Evolutionary conservation across 2,797 vertebrate genomes (phyloP).

Genomic region (Dendrocincla fuliginosa): DNA sequence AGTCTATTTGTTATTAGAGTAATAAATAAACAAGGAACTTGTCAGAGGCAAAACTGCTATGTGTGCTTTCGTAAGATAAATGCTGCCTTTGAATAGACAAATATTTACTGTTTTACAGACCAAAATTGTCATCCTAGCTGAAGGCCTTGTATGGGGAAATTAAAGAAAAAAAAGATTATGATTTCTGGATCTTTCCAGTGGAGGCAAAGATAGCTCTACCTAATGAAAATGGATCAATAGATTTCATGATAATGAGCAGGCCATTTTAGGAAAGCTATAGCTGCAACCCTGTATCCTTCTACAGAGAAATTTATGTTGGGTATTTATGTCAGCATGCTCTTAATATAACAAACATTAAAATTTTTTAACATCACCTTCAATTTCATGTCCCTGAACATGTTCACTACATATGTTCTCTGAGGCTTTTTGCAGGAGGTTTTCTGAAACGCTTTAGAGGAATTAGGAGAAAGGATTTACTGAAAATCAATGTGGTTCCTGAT

Average conservation of each 20-base stretch:
- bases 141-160: slow-evolving; percentile 70
- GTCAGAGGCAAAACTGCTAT: slow-evolving; percentile 78
- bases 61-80: slow-evolving; percentile 79
- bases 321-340: neutral
- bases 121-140: slow-evolving; percentile 71
- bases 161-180: slow-evolving; percentile 55
- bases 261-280: slow-evolving; percentile 11
- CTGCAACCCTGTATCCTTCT: neutral
- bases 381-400: neutral
- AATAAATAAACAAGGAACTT: slow-evolving; percentile 83
- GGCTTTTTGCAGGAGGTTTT: slow-evolving; percentile 4
- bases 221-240: slow-evolving; percentile 46
- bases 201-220: neutral
- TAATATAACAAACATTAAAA: neutral
- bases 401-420: neutral
- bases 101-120: slow-evolving; percentile 78
- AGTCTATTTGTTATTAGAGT: slow-evolving; percentile 81
- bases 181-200: slow-evolving; percentile 56
- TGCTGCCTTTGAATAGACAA: slow-evolving; percentile 79
- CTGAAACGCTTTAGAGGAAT: slow-evolving; percentile 17
- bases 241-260: slow-evolving; percentile 24
- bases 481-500: slow-evolving; percentile 46
- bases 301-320: neutral
- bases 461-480: slow-evolving; percentile 30
- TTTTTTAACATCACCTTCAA: neutral